Percentiles rank a stretch among this genome's conserved stretches.
Evolutionary conservation across 2,888 invertebrate species (phyloP).

Genomic region (Chrysolina haemoptera): DNA sequence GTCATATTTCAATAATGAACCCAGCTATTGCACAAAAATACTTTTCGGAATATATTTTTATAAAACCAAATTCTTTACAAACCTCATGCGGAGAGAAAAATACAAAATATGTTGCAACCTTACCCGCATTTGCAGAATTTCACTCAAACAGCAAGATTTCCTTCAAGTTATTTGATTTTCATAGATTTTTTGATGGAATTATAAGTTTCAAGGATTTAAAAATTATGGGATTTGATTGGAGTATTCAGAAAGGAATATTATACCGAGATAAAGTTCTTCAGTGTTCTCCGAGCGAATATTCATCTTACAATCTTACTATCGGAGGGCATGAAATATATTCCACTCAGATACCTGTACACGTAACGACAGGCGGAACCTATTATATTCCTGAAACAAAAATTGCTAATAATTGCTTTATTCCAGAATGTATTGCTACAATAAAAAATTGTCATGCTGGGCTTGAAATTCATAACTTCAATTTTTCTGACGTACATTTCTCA

Average conservation of each 20-base stretch:
- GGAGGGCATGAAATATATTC: no score
- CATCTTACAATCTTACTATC: no score
- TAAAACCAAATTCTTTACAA: background rate
- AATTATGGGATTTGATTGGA: conserved; percentile 21
- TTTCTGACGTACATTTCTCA: no score
- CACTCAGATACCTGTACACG: no score
- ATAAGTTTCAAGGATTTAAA: conserved; percentile 20
- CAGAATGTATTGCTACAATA: no score
- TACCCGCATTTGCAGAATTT: conserved; percentile 28
- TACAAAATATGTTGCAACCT: conserved; percentile 11
- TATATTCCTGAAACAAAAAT: no score
- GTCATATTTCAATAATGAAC: background rate
- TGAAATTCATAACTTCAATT: no score
- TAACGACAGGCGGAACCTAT: no score
- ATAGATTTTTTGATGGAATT: conserved; percentile 24
- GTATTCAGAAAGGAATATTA: background rate
- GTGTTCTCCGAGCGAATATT: background rate
- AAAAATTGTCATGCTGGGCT: no score
- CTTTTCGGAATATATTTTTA: background rate
- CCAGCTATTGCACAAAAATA: background rate
- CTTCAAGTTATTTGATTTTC: conserved; percentile 18
- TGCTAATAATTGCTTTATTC: no score
- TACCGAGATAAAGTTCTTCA: background rate
- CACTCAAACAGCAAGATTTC: conserved; percentile 7
- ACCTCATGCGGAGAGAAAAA: conserved; percentile 4